These are phyloP conservation scores for Struthidea cinerea DNA, from an alignment of 2,113 vertebrate species.

Conservation along the genomic window DNA sequence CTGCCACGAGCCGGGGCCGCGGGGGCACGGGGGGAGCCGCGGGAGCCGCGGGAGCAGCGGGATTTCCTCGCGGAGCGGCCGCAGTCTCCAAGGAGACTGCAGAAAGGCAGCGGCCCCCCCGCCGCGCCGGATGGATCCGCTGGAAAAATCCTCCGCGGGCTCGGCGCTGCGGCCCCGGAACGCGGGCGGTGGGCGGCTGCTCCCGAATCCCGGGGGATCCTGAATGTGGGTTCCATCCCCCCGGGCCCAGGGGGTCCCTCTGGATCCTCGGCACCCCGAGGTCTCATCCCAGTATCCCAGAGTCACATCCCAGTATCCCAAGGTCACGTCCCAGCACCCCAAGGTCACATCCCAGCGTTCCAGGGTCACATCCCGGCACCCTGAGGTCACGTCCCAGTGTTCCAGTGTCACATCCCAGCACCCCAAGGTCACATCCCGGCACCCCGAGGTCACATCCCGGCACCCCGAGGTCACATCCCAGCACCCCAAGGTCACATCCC, in stretches of 20 bases:
- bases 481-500: neutral
- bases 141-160: neutral
- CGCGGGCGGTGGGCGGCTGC: no score
- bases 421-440: accelerated
- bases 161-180: neutral
- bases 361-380: neutral
- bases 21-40: neutral
- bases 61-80: neutral
- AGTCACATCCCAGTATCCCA: accelerated
- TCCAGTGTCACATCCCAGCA: no score
- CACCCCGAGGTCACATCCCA: accelerated
- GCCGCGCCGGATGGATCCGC: neutral
- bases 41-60: neutral
- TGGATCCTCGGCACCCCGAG: neutral
- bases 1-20: neutral
- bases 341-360: neutral
- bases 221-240: accelerated
- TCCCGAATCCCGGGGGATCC: neutral
- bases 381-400: no score
- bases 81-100: neutral
- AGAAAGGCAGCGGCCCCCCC: neutral
- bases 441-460: accelerated
- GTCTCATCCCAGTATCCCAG: accelerated
- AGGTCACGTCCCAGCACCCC: accelerated
- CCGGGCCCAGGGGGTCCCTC: accelerated